These are phyloP conservation scores for Bembecia ichneumoniformis DNA, from an alignment of 2,888 invertebrate genomes.

Conservation along the genomic window DNA sequence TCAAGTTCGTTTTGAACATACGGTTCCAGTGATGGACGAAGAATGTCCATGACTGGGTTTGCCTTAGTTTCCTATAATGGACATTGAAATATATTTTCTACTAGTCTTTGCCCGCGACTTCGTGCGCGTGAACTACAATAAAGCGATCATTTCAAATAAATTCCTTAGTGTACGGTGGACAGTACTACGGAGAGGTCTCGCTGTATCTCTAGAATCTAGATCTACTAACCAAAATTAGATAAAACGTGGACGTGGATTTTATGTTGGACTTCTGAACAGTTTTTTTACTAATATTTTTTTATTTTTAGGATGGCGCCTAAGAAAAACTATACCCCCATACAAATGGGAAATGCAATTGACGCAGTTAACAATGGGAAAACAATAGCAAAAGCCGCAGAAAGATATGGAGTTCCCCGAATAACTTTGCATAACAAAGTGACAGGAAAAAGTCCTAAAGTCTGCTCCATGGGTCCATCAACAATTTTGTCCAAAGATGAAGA, in stretches of 20 bases:
- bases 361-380: slow-evolving; percentile 4
- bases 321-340: neutral
- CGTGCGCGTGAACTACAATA: too few species aligned
- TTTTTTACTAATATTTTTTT: too few species aligned
- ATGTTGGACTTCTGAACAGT: neutral
- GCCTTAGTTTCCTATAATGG: too few species aligned
- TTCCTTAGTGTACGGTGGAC: too few species aligned
- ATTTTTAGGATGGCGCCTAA: neutral
- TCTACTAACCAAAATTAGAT: neutral
- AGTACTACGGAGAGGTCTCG: too few species aligned
- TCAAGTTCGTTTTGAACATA: neutral
- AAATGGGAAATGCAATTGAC: neutral
- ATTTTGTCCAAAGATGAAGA: slow-evolving; percentile 5
- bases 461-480: slow-evolving; percentile 6
- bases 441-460: slow-evolving; percentile 8
- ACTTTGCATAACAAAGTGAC: slow-evolving; percentile 8
- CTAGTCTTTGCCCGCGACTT: too few species aligned
- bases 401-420: slow-evolving; percentile 7
- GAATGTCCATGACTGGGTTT: neutral
- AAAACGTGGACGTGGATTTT: neutral
- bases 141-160: too few species aligned
- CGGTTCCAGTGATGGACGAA: neutral
- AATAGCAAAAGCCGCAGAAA: slow-evolving; percentile 8
- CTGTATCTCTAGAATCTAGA: too few species aligned
- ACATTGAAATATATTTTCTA: too few species aligned